Base-by-base conservation (phyloP, 2,888 invertebrate genomes). In the Strigamia transsilvanica region DNA sequence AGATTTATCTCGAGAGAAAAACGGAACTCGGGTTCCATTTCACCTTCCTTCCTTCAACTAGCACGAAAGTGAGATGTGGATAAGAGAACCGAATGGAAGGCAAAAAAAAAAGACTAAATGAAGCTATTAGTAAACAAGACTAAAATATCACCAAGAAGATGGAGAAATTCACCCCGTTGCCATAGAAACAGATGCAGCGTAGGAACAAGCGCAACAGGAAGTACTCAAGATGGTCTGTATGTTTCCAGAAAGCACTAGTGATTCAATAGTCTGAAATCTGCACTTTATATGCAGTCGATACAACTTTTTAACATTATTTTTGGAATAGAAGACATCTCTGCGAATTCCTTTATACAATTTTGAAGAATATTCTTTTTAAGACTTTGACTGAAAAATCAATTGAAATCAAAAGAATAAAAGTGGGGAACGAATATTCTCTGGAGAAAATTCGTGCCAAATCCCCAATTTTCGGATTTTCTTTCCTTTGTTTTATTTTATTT, bases 1-100 rank as follows among this genome's bases (percentile, higher is more conserved):
- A 27, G 73, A 73, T 73, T 73, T 73, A 73, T 73, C 73, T 73
- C 73, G 32, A 73, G 73, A 73, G 32, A 32, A 73, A n/a, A 73
- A 73, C 73, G 73, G 73, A 73, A 73, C 73, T 73, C n/a, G 73
- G 32, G 27, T 73, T 73, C 73, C 73, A 73, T 73, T 73, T 73
- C 73, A 73, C 73, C 73, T 73, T 73, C 73, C 73, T 73, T 73
- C 73, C 73, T 73, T 27, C n/a, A 66, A 66, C 32, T 32, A 27
- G 12, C 27, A 27, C n/a, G 18, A 18, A 56, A 21, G 21, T 21
- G 18, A 56, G 56, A 56, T 18, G 21, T 56, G 56, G 56, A 13
- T 73, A 27, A 13, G 27, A 23, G 13, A 23, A 38, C 38, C 38
- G 38, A 38, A 38, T 38, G 38, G 10, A n/a, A 73, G 7, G 15